Conservation (phyloP, 2,797 vertebrate species). For the Centroberyx gerrardi region DNA sequence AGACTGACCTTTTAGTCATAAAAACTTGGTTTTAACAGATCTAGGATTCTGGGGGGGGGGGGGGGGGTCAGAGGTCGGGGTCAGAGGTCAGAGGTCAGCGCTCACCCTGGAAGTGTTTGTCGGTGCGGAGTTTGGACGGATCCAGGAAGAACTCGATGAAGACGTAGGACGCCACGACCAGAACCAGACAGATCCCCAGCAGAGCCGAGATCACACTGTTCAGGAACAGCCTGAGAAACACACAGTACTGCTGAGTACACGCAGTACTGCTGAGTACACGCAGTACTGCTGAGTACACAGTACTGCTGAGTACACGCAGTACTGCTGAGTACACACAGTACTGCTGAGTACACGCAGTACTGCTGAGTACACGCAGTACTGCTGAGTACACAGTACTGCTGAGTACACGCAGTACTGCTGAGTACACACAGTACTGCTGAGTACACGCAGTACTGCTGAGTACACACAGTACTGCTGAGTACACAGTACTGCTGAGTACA, state of each 20-base stretch:
- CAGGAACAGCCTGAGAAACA: conserved; percentile 90
- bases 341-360: neutral
- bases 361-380: conserved; percentile 2
- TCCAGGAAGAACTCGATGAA: conserved; percentile 94
- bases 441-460: neutral
- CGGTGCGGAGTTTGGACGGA: conserved; percentile 88
- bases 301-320: neutral
- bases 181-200: conserved; percentile 89
- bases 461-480: too few species aligned
- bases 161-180: conserved; percentile 90
- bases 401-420: neutral
- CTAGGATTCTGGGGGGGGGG: too few species aligned
- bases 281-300: too few species aligned
- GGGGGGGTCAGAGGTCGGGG: too few species aligned
- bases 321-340: neutral
- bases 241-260: neutral
- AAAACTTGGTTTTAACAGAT: too few species aligned
- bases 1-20: too few species aligned
- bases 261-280: neutral
- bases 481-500: neutral
- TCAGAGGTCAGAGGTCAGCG: conserved; percentile 9
- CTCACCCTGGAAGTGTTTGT: conserved; percentile 76
- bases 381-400: neutral
- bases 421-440: neutral
- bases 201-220: conserved; percentile 94